Evolutionary conservation across 2,888 invertebrate genomes (phyloP), one percentile per base, ranked within the genome.

Genomic region (Athalia cordata): DNA sequence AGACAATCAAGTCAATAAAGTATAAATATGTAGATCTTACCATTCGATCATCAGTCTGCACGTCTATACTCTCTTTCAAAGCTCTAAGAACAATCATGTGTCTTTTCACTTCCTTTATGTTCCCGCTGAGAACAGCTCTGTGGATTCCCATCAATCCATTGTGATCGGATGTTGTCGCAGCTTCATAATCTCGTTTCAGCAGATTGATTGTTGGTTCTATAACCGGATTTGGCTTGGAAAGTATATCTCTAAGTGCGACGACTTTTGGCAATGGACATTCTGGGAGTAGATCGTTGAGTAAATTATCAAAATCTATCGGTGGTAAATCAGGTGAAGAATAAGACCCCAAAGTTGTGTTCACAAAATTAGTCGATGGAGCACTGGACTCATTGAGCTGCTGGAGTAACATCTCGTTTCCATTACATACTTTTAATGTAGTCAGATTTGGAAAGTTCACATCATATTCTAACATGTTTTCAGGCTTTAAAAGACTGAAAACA

Each of bases 121-220:
- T 78, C 70, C 87, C 72, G 8, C 77, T 70, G 0, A 86, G 6
- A 7, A 89, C 86, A 3, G 88, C 88, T 77, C 72, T 84, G 74
- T 89, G 89, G 80, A 89, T 86, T 7, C 82, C 85, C 29, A 88
- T 75, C 72, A 84, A 77, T 8, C 89, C 89, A 13, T 84, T 79
- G 2, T 82, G 79, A 77, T 89, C 86, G 49, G 77, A 84, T 4
- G 80, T 77, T 29, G 81, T 84, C 29, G 81, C 79, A 55, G 68
- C 78, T 29, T 80, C 64, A 43, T 85, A 86, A 77, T 89, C 89
- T 45, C 13, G 78, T 61, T 84, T 67, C 55, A 89, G 64, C 70
- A 86, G 82, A 0, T 75, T 67, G 5, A 45, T 3, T 13, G 57
- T 49, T 47, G 15, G 13, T n/a, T 6, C 5, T 9, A 78, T 77